Evolutionary conservation across 2,797 vertebrate species (phyloP).

Genomic region (Chloroceryle inda): DNA sequence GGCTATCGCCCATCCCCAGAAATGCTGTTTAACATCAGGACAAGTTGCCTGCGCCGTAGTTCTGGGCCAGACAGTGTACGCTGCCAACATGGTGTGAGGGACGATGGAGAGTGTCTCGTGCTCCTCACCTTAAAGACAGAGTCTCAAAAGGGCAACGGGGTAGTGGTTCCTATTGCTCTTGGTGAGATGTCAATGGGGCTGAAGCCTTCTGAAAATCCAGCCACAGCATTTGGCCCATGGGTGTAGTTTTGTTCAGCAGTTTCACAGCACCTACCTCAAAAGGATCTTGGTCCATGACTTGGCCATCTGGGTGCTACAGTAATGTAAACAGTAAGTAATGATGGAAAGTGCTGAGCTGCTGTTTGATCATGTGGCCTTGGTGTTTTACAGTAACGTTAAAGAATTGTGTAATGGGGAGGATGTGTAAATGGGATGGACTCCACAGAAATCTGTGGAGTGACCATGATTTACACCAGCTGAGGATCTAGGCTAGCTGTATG

Average conservation of each 20-base stretch:
- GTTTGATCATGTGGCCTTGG: background rate
- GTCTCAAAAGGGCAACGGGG: background rate
- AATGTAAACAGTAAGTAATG: background rate
- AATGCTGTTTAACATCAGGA: constrained; percentile 10
- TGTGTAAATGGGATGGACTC: background rate
- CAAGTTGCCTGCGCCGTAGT: background rate
- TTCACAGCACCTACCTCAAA: constrained; percentile 43
- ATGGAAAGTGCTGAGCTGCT: background rate
- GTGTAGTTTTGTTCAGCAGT: background rate
- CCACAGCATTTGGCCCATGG: background rate
- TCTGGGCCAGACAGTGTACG: background rate
- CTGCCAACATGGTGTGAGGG: background rate
- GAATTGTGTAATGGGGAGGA: constrained; percentile 1
- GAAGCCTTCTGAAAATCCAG: background rate
- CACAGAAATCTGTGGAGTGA: background rate
- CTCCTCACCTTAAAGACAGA: background rate
- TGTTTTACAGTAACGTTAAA: constrained; percentile 51
- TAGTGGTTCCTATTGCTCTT: constrained; percentile 17
- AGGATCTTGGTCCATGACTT: background rate
- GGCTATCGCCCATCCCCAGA: background rate
- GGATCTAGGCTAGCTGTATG: background rate
- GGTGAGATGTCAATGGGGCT: background rate
- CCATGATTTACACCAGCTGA: background rate
- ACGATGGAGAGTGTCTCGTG: background rate
- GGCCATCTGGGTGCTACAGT: background rate